Percentiles rank a stretch among this genome's conserved stretches.
Conservation (phyloP, 2,113 vertebrate species). For the Theristicus caerulescens region DNA sequence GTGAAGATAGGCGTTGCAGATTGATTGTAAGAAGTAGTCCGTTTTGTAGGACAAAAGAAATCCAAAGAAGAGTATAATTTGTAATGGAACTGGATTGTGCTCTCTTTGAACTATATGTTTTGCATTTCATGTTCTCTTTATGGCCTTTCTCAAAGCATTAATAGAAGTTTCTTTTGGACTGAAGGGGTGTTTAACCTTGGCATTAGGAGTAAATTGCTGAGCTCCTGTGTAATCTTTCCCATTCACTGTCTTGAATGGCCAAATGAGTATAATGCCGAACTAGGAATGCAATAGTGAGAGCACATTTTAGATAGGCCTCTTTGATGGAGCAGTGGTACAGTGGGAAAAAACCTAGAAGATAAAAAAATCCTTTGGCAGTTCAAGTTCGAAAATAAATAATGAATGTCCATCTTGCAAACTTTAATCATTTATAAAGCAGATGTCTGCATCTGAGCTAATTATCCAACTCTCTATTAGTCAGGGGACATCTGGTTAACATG, state of each 20-base stretch:
- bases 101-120: not conserved
- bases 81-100: not conserved
- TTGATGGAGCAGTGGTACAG: not conserved
- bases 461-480: not conserved
- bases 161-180: not conserved
- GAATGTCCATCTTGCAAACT: not conserved
- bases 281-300: not conserved
- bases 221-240: not conserved
- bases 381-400: not conserved
- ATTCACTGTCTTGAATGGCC: not conserved
- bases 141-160: not conserved
- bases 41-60: not conserved
- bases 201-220: not conserved
- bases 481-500: not conserved
- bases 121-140: not conserved
- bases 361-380: not conserved
- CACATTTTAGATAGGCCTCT: not conserved
- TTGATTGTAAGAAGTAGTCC: not conserved
- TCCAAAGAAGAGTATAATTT: not conserved
- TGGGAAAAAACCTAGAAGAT: not conserved
- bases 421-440: not conserved
- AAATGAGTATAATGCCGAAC: not conserved
- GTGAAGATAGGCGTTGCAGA: not conserved
- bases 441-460: not conserved
- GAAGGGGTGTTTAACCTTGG: not conserved